A percentile compares a stretch with the other conserved stretches of the same genome.
Evolutionary conservation across 2,113 vertebrate genomes (phyloP).

Genomic region (Brachypteracias leptosomus): DNA sequence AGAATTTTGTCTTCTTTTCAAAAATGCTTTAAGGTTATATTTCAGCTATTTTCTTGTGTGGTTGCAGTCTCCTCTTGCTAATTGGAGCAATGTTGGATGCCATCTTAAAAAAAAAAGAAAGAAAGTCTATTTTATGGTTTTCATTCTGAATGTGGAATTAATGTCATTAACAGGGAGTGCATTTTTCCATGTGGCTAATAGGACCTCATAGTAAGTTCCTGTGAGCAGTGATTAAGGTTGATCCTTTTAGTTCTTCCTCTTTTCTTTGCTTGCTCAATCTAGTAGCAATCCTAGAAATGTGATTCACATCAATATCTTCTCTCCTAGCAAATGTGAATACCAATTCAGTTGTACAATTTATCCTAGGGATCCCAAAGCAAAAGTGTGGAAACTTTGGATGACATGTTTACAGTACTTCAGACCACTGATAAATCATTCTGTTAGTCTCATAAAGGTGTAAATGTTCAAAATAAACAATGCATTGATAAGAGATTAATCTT

Average conservation of each 20-base stretch:
- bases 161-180: neutral
- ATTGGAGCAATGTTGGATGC: neutral
- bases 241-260: neutral
- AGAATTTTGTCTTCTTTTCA: constrained; percentile 3
- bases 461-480: neutral
- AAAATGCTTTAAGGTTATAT: neutral
- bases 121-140: neutral
- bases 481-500: neutral
- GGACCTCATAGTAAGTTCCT: neutral
- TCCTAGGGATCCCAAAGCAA: neutral
- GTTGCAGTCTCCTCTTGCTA: constrained; percentile 16
- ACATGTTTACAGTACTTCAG: neutral
- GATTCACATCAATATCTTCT: neutral
- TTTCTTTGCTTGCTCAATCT: neutral
- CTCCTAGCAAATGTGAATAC: neutral
- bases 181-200: neutral
- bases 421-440: neutral
- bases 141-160: neutral
- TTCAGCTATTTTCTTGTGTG: neutral
- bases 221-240: neutral
- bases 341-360: neutral
- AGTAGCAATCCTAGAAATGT: neutral
- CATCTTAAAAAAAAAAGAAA: neutral
- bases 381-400: neutral
- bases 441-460: neutral